Evolutionary conservation across 1,140 invertebrate genomes (phyloP), one percentile per base, ranked within the genome.

Genomic region (Lanistes nyassanus): DNA sequence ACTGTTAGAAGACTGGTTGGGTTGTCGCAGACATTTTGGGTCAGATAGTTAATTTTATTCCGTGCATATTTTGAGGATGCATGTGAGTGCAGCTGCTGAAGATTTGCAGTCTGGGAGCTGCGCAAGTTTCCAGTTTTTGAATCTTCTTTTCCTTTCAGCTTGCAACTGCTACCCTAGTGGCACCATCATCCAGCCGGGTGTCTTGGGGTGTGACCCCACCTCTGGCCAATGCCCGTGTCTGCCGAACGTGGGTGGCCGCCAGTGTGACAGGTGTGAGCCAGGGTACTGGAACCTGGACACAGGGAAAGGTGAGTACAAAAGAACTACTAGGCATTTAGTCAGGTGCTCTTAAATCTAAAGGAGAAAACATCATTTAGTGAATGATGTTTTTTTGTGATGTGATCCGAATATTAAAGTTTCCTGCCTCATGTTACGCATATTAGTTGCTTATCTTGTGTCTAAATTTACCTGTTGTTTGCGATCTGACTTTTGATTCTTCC

Each of bases 221-320:
- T 85, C 69, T 0, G 96, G 96, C 2, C 93, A 95, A 81, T 99
- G 97, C 82, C 90, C 92, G 2, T 99, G 97, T 87, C 94, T 95
- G 74, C 92, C 93, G 0, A 96, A 98, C 85, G 96, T 99, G 0
- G 92, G 93, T 58, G 97, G 97, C 7, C 91, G 91, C 51, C 95
- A 96, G 85, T 99, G 97, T 88, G 95, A 98, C 70, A 91, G 93
- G 78, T 99, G 97, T 86, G 92, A 94, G 82, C 92, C 94, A 2
- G 87, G 85, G 6, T 88, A 84, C 78, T 89, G 83, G 83, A 86
- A 89, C 67, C 77, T 89, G 39, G 84, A 84, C 75, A 87, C 83
- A 78, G 86, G 85, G 58, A 75, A 78, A 67, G 87, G 88, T 87
- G 75, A 65, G 74, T 62, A 2, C 31, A 36, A 23, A 31, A 19